Evolutionary conservation across 2,797 vertebrate genomes (phyloP), one percentile per base, ranked within the genome.

Genomic region (Pangasius larnaudii): DNA sequence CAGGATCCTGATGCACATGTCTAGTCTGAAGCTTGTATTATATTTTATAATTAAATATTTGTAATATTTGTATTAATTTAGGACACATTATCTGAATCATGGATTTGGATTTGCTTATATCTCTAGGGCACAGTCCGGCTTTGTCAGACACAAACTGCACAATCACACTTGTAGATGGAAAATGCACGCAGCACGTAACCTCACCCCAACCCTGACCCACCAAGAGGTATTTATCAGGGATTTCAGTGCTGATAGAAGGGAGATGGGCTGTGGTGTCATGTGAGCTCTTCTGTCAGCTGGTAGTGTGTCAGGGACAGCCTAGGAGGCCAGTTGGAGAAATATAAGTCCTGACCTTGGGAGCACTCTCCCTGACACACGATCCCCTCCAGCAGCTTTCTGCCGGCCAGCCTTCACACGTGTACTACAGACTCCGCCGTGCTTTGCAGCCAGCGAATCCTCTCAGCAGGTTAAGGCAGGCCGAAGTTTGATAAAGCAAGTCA

Each of bases 261-360:
- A 83, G 81, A 65, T 84, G 85, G 72, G 49, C 36, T 83, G 78
- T 30, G 65, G 77, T 86, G 85, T 89, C 85, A 86, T 86, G 72
- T 81, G 74, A 90, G 59, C 87, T 69, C 46, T 74, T 84, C 65
- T 88, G 91, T 82, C 56, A 75, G 81, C 79, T 30, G 84, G 36
- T 84, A 83, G 79, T 84, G 71, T 87, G 83, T 87, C 69, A 88
- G 84, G 88, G 88, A 71, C 78, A 46, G 86, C 83, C 84, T 82
- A 82, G 83, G 83, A 85, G 88, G 80, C 83, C 89, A 81, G 51
- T 72, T 77, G 59, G 79, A 84, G 91, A 90, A 93, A 93, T 86
- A 59, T 80, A 69, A 91, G 78, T 88, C 88, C 69, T 63, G 87
- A 89, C 92, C 91, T 90, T 92, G 89, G 89, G 87, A 91, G 86